phyloP scores from a whole-genome alignment of 1,140 invertebrate species.

The Drosophila baimaii region DNA sequence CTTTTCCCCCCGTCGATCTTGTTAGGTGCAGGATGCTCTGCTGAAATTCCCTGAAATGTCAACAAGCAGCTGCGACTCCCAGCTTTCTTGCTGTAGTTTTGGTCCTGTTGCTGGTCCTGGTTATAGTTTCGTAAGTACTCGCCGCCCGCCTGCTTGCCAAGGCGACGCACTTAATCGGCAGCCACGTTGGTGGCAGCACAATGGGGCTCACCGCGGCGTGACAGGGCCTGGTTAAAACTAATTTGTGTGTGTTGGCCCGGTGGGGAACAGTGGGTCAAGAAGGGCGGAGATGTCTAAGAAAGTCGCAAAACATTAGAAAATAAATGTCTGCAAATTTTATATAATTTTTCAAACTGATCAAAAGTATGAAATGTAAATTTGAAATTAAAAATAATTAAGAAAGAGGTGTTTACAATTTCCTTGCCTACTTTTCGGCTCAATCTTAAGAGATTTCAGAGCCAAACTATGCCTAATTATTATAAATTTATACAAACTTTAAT shows the following conservation, averaged over 20 bases:
- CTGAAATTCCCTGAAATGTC: conserved; percentile 40
- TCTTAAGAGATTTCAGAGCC: too few species aligned
- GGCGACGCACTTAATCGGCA: conserved; percentile 73
- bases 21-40: conserved; percentile 7
- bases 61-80: conserved; percentile 42
- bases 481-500: too few species aligned
- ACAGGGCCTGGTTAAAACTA: conserved; percentile 81
- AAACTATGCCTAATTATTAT: too few species aligned
- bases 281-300: background rate
- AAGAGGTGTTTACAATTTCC: too few species aligned
- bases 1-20: background rate
- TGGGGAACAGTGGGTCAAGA: conserved; percentile 29
- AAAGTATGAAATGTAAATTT: background rate
- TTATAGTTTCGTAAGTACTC: conserved; percentile 9
- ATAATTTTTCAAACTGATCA: fast-evolving
- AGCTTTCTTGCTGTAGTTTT: conserved; percentile 4
- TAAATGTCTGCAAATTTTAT: background rate
- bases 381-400: background rate
- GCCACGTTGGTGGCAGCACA: conserved; percentile 48
- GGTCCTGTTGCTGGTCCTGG: conserved; percentile 2
- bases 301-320: background rate
- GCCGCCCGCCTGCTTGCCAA: conserved; percentile 14
- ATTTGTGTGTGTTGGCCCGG: conserved; percentile 70
- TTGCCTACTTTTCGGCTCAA: background rate
- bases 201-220: conserved; percentile 73